Percentiles rank a stretch among this genome's conserved stretches.
Evolutionary conservation across 1,140 invertebrate genomes (phyloP).

Genomic region (Eueides isabella): DNA sequence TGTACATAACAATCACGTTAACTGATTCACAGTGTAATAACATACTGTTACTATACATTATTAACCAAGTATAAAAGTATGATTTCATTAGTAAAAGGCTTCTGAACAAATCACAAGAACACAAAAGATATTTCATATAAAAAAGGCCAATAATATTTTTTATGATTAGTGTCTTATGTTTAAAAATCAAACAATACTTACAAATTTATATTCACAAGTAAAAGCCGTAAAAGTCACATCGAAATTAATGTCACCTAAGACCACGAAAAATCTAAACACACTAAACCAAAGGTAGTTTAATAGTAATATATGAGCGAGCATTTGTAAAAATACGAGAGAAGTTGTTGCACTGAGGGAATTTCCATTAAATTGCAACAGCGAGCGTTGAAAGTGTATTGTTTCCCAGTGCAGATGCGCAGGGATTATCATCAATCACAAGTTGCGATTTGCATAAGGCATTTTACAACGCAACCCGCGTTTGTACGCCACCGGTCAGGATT

Average conservation of each 20-base stretch:
- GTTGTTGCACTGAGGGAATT: slow-evolving; percentile 26
- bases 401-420: slow-evolving; percentile 51
- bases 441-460: slow-evolving; percentile 73
- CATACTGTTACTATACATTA: not conserved
- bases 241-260: not conserved
- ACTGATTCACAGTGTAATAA: too few species aligned
- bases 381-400: slow-evolving; percentile 61
- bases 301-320: slow-evolving; percentile 1
- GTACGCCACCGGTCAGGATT: slow-evolving; percentile 70
- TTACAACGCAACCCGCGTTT: slow-evolving; percentile 67
- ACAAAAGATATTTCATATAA: too few species aligned
- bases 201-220: not conserved
- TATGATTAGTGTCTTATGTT: too few species aligned
- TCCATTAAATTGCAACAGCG: slow-evolving; percentile 1
- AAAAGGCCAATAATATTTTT: too few species aligned
- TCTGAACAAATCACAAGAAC: too few species aligned
- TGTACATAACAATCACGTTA: too few species aligned
- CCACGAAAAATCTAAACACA: not conserved
- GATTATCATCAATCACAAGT: slow-evolving; percentile 77
- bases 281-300: not conserved
- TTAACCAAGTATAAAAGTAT: not conserved
- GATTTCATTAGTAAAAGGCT: too few species aligned
- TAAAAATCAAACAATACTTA: not conserved
- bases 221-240: not conserved
- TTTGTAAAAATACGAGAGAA: slow-evolving; percentile 16